Conservation (phyloP, 2,797 vertebrate genomes). For the Tauraco hartlaubi region DNA sequence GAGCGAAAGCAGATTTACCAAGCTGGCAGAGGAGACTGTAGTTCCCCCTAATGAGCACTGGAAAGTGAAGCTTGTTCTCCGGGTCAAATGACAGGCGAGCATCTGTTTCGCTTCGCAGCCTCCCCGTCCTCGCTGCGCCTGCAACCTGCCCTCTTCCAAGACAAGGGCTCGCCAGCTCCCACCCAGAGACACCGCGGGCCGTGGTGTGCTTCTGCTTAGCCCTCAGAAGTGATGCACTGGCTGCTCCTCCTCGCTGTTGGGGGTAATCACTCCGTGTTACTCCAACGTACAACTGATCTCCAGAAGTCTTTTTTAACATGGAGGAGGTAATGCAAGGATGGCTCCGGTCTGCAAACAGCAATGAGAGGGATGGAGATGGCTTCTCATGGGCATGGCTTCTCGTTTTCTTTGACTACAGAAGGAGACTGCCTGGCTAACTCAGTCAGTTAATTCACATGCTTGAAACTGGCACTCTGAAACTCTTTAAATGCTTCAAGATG, state of each 20-base stretch:
- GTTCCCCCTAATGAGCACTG: background rate
- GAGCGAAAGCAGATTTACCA: constrained; percentile 1
- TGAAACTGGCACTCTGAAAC: background rate
- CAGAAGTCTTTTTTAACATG: background rate
- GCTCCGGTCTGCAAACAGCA: background rate
- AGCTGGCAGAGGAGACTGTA: background rate
- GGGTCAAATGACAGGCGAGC: background rate
- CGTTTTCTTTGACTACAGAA: background rate
- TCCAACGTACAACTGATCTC: background rate
- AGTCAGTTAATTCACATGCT: background rate
- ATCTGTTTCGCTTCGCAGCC: background rate
- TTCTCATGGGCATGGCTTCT: background rate
- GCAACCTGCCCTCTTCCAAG: background rate
- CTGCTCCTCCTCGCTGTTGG: background rate
- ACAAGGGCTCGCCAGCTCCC: background rate
- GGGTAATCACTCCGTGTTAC: background rate
- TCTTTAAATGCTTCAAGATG: background rate
- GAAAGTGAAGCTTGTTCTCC: background rate
- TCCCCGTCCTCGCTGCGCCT: accelerated
- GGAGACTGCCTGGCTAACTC: background rate
- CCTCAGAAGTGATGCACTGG: background rate
- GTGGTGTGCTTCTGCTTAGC: accelerated
- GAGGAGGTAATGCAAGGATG: background rate
- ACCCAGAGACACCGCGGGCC: background rate
- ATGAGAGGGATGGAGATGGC: background rate